Evolutionary conservation across 2,797 vertebrate genomes (phyloP), one percentile per base, ranked within the genome.

Genomic region (Hemitrygon akajei): DNA sequence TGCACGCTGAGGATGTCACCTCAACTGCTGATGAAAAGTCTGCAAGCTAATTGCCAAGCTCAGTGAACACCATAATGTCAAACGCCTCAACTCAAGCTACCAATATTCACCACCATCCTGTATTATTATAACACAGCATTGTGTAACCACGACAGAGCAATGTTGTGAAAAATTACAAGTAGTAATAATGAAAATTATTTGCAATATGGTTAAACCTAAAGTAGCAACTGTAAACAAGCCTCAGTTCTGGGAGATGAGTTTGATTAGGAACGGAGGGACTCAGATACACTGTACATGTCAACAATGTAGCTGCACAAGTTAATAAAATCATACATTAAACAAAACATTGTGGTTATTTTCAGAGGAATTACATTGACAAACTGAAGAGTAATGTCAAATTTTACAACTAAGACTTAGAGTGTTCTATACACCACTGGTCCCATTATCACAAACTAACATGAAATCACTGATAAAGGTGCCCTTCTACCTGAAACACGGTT

Each of bases 401-500:
- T 69, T 86, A 25, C 27, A 86, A 20, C 66, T 25, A 60, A 25
- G 1, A 30, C 27, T 56, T 86, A 56, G 82, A 60, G 12, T n/a
- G 30, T 6, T 86, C 47, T 86, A 12, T 22, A 71, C 71, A 82
- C 6, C 47, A 47, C 25, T 30, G 25, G 27, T 86, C 10, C 12
- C 18, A 10, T 14, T 60, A 60, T 14, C 58, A 30, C 12, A 4
- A 58, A 86, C 14, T 9, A 6, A 47, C 27, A 60, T n/a, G 1
- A 12, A 86, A 4, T 1, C 3, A 30, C 82, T 6, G 12, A 34
- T n/a, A 7, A 37, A 69, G 16, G 18, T 75, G 5, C 34, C 80
- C 81, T 37, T 37, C 79, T 94, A 92, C 89, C 94, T 77, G 94
- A 94, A 14, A 94, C 86, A 25, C 94, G 94, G 76, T 80, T 92